Percentiles rank a stretch among this genome's conserved stretches.
phyloP scores from a whole-genome alignment of 2,797 vertebrate genomes.

The Channallabes apus region DNA sequence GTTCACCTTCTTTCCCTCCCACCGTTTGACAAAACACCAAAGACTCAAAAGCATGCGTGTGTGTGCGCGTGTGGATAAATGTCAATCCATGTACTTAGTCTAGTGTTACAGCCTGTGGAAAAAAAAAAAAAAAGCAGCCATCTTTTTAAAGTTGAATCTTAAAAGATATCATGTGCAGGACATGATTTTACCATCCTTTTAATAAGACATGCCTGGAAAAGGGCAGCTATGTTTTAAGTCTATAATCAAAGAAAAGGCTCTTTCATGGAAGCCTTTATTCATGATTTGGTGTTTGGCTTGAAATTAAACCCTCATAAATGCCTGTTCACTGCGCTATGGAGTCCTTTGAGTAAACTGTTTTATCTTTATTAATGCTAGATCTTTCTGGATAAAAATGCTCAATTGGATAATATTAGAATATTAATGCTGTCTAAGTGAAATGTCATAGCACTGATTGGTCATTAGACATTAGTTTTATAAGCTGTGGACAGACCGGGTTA shows the following conservation, averaged over 20 bases:
- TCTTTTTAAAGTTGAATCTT: slow-evolving; percentile 21
- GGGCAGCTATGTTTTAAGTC: slow-evolving; percentile 32
- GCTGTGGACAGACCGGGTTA: not conserved
- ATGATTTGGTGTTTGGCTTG: slow-evolving; percentile 62
- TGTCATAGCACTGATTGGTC: not conserved
- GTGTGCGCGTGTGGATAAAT: slow-evolving; percentile 22
- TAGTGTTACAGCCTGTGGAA: not conserved
- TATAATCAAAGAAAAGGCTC: slow-evolving; percentile 40
- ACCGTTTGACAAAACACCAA: slow-evolving; percentile 19
- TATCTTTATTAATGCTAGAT: slow-evolving; percentile 40
- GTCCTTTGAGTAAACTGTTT: slow-evolving; percentile 58
- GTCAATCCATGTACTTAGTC: slow-evolving; percentile 26
- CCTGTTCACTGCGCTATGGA: slow-evolving; percentile 29
- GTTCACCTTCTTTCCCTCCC: slow-evolving; percentile 38
- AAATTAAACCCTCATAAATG: slow-evolving; percentile 55
- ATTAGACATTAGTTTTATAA: not conserved
- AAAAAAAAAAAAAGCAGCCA: not conserved
- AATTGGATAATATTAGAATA: slow-evolving; percentile 6
- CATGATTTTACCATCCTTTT: slow-evolving; percentile 27
- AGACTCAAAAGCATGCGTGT: slow-evolving; percentile 14
- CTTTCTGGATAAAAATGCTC: slow-evolving; percentile 2
- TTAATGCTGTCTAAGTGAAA: not conserved
- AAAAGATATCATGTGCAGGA: slow-evolving; percentile 15
- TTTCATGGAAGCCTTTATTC: slow-evolving; percentile 63
- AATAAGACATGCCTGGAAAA: slow-evolving; percentile 35